These are phyloP conservation scores for Scortum barcoo DNA, from an alignment of 2,113 vertebrate species.

Conservation along the genomic window DNA sequence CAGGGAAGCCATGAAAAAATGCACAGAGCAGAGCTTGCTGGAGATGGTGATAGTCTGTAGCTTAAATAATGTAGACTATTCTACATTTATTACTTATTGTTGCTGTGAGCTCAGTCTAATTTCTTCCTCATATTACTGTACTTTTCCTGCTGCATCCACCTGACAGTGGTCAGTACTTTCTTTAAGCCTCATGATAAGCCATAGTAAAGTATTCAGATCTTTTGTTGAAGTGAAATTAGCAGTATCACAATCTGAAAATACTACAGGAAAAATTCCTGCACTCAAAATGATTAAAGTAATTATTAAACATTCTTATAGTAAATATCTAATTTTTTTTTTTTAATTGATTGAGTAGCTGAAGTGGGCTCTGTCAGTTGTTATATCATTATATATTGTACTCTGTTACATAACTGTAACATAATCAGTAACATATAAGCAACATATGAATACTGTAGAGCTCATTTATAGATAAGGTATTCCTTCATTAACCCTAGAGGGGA, in stretches of 20 bases:
- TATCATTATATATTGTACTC: not conserved
- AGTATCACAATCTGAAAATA: not conserved
- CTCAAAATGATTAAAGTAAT: not conserved
- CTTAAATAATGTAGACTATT: not conserved
- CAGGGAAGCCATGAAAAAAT: conserved; percentile 13
- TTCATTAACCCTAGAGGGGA: no score
- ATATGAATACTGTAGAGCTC: not conserved
- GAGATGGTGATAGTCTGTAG: no score
- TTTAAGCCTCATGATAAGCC: not conserved
- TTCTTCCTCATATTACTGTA: not conserved
- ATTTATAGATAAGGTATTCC: not conserved
- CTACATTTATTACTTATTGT: no score
- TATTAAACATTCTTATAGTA: no score
- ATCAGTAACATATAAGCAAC: not conserved
- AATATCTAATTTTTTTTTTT: no score
- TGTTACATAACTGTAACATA: no score
- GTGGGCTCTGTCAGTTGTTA: not conserved
- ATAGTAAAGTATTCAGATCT: not conserved
- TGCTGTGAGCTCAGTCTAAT: not conserved
- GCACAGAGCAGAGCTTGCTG: conserved; percentile 4
- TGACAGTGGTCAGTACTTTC: not conserved
- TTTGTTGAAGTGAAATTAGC: not conserved
- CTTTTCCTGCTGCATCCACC: not conserved
- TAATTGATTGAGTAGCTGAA: not conserved
- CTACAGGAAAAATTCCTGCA: not conserved